Conservation (phyloP, 1,140 invertebrate species). For the Atta colombica region DNA sequence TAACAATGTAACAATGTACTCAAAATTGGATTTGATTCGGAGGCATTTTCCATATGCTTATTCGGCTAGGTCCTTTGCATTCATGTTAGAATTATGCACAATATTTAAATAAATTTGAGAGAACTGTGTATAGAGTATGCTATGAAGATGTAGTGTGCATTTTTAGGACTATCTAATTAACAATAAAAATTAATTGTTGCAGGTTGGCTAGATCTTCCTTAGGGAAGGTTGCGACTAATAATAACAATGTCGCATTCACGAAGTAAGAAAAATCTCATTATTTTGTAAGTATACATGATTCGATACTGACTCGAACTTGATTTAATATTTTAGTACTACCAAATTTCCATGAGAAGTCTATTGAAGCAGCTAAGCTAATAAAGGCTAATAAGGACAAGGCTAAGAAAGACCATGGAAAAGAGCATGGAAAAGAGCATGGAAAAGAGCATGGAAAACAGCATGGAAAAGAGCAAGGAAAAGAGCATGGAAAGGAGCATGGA, state of each 20-base stretch:
- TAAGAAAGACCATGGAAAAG: conserved; percentile 78
- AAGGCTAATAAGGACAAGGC: conserved; percentile 56
- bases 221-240: conserved; percentile 96
- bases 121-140: not conserved
- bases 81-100: not conserved
- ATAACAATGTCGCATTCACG: conserved; percentile 94
- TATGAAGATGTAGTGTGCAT: not conserved
- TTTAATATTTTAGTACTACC: conserved; percentile 78
- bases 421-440: no score
- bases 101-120: not conserved
- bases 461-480: no score
- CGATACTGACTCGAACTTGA: not conserved
- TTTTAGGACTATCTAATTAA: conserved; percentile 26
- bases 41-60: no score
- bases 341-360: conserved; percentile 82
- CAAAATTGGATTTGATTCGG: no score
- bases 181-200: conserved; percentile 82
- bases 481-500: no score
- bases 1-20: no score
- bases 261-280: conserved; percentile 83
- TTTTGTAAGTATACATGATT: not conserved
- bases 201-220: conserved; percentile 97
- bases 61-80: no score
- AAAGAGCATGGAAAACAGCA: no score
- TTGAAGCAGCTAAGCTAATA: conserved; percentile 66